Evolutionary conservation across 2,797 vertebrate species (phyloP).

Genomic region (Graptemys geographica): DNA sequence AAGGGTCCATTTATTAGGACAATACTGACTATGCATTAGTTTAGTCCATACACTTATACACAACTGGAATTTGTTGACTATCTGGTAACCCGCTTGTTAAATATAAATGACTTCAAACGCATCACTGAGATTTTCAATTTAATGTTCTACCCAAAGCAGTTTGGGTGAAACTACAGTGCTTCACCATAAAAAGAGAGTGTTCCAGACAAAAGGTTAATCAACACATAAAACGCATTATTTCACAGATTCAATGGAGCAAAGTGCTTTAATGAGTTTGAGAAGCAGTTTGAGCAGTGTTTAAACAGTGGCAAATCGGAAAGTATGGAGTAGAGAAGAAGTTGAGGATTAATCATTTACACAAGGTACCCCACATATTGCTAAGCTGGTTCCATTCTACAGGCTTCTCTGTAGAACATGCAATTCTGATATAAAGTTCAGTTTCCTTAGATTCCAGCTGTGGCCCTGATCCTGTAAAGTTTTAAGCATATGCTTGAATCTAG

Average conservation of each 20-base stretch:
- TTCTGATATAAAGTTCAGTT: not conserved
- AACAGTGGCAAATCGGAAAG: not conserved
- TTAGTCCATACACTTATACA: not conserved
- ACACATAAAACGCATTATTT: not conserved
- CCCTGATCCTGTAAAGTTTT: not conserved
- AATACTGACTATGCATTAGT: not conserved
- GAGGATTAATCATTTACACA: not conserved
- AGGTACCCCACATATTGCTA: not conserved
- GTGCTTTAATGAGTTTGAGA: not conserved
- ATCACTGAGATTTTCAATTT: not conserved
- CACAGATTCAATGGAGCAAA: not conserved
- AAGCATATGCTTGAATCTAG: not conserved
- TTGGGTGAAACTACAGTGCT: not conserved
- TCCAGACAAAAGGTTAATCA: not conserved
- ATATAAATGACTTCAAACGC: not conserved
- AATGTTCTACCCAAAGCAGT: not conserved
- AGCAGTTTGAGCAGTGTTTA: not conserved
- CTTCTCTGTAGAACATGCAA: not conserved
- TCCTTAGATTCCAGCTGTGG: not conserved
- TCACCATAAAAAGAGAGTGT: rapidly evolving
- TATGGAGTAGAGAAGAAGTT: not conserved
- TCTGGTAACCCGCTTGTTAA: slow-evolving; percentile 19
- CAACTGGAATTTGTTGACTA: not conserved
- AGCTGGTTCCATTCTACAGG: not conserved
- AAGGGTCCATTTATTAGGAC: not conserved